Evolutionary conservation across 2,888 invertebrate genomes (phyloP).

Genomic region (Neoscelio sp.): DNA sequence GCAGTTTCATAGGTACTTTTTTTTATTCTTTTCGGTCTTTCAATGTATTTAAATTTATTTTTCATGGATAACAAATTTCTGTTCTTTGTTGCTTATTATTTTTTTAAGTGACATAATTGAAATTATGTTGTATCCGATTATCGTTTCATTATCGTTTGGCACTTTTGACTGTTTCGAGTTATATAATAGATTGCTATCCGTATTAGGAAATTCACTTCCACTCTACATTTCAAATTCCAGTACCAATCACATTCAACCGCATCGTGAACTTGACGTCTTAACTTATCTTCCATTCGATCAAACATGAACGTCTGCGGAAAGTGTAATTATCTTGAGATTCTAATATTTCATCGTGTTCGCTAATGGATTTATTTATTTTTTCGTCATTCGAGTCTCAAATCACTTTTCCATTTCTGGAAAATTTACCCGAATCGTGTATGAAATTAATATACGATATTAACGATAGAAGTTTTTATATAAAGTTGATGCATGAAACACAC

Average conservation of each 20-base stretch:
- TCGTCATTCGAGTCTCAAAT: too few relatives aligned
- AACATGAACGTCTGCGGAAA: conserved; percentile 51
- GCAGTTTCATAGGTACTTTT: too few relatives aligned
- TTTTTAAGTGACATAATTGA: too few relatives aligned
- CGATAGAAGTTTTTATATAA: too few relatives aligned
- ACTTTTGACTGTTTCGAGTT: conserved; percentile 41
- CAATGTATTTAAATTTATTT: too few relatives aligned
- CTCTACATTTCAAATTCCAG: conserved; percentile 49
- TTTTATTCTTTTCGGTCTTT: too few relatives aligned
- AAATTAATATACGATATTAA: too few relatives aligned
- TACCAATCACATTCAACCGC: conserved; percentile 58
- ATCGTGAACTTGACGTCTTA: conserved; percentile 62
- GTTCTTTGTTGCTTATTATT: too few relatives aligned
- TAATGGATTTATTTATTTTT: conserved; percentile 22
- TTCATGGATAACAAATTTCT: too few relatives aligned
- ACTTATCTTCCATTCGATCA: conserved; percentile 59
- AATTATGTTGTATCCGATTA: conserved; percentile 12
- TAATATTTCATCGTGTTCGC: conserved; percentile 29
- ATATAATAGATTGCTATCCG: conserved; percentile 38
- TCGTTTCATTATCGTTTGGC: conserved; percentile 37
- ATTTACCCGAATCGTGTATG: too few relatives aligned
- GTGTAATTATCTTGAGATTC: conserved; percentile 37
- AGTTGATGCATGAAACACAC: too few relatives aligned
- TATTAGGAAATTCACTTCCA: conserved; percentile 37
- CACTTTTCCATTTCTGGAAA: too few relatives aligned